Conservation (phyloP, 2,797 vertebrate genomes). For the Enteromius viviparus region DNA sequence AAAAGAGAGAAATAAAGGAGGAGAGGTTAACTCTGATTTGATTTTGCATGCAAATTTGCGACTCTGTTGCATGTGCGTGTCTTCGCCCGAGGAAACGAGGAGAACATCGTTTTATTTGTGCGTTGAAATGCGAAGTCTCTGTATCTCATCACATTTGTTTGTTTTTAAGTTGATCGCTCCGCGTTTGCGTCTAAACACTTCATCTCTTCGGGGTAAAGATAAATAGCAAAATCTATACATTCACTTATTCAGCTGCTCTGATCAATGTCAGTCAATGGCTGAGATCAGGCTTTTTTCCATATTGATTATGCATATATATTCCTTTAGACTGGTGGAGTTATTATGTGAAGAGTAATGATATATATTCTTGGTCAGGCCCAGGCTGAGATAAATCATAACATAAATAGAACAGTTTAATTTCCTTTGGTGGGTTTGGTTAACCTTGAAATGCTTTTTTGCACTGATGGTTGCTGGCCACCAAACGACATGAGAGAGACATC, state of each 20-base stretch:
- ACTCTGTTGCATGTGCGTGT: neutral
- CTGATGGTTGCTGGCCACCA: conserved; percentile 8
- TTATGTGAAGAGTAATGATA: conserved; percentile 43
- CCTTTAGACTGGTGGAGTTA: conserved; percentile 31
- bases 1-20: conserved; percentile 31
- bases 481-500: neutral
- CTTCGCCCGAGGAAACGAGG: neutral
- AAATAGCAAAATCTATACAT: conserved; percentile 56
- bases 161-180: conserved; percentile 8
- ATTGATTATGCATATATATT: conserved; percentile 55
- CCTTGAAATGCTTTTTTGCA: conserved; percentile 18
- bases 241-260: conserved; percentile 26
- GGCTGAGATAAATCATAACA: conserved; percentile 56
- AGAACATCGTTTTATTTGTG: neutral
- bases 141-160: conserved; percentile 28
- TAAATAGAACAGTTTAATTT: conserved; percentile 53
- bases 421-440: conserved; percentile 26
- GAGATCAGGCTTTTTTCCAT: conserved; percentile 52
- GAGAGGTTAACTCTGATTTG: conserved; percentile 23
- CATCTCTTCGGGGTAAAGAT: conserved; percentile 30
- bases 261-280: conserved; percentile 61
- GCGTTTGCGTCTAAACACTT: conserved; percentile 20
- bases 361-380: conserved; percentile 39
- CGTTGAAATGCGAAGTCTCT: neutral
- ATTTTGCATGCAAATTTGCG: neutral